Base-by-base conservation (phyloP, 2,888 invertebrate species). In the Glaucopsyche alexis region DNA sequence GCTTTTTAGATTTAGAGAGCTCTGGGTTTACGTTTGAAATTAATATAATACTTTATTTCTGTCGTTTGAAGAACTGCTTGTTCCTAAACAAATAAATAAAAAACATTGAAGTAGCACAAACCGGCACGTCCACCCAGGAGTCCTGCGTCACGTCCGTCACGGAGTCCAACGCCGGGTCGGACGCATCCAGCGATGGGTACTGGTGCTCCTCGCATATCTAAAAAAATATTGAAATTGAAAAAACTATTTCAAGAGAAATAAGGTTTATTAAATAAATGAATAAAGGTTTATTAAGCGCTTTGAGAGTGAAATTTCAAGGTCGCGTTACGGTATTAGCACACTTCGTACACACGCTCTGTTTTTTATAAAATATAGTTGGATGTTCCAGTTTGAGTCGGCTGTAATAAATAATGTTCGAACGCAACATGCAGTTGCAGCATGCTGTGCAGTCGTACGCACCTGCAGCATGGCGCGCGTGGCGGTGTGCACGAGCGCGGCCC, bases 401-500 rank as follows among this genome's bases (percentile, higher is more conserved):
- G 13, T 40, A 40, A n/a, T 40, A 4, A 55, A n/a, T 16, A 55
- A 42, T 42, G 42, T 8, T 42, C 7, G 29, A 29, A 29, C 29
- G 29, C 29, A 29, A 29, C 4, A 29, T 4, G 29, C 29, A 29
- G 29, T 29, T 29, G 29, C 29, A 3, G 29, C 29, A 49, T 65
- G 29, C 0, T 13, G 11, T 50, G 1, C 13, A 16, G 52, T 52
- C 55, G 55, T 55, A 16, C 19, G 19, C 19, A 94, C 94, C 88
- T 94, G 94, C 65, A 95, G 89, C 91, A 96, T 95, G 29, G 96
- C 96, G 75, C 95, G 92, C 0, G 96, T 96, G 47, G 97, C 97
- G 0, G 96, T 96, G 82, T 96, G 96, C 3, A 97, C 96, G 38
- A 97, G 92, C 81, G 95, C 95, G 13, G 96, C 95, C 97, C 97